Percentiles rank a stretch among this genome's conserved stretches.
These are phyloP conservation scores for Cryptus armator DNA, from an alignment of 2,888 invertebrate species.

Conservation along the genomic window DNA sequence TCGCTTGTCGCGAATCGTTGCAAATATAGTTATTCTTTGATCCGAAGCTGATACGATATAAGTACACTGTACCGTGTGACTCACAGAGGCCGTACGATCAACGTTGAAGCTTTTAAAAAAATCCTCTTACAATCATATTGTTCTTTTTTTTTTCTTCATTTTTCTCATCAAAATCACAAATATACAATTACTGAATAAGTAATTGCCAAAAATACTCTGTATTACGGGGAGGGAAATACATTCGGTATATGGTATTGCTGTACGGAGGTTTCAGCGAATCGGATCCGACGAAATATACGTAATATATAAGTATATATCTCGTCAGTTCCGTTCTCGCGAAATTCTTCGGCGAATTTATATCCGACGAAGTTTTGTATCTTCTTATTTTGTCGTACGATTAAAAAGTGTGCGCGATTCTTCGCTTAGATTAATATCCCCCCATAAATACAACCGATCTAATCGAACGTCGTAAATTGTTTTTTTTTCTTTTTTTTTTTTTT, in stretches of 20 bases:
- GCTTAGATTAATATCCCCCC: slow-evolving; percentile 17
- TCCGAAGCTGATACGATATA: slow-evolving; percentile 35
- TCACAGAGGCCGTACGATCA: slow-evolving; percentile 31
- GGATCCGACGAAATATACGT: slow-evolving; percentile 8
- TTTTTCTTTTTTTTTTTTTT: not conserved
- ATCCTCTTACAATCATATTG: not conserved
- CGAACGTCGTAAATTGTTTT: slow-evolving; percentile 9
- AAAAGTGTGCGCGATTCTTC: slow-evolving; percentile 15
- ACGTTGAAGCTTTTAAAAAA: slow-evolving; percentile 24
- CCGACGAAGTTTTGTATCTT: not conserved
- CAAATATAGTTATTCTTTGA: slow-evolving; percentile 26
- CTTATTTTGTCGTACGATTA: not conserved
- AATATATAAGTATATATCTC: not conserved
- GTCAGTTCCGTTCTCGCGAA: slow-evolving; percentile 7
- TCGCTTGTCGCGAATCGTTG: not conserved
- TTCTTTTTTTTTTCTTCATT: not conserved
- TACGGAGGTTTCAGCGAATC: slow-evolving; percentile 18
- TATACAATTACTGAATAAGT: slow-evolving; percentile 35
- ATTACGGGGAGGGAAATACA: slow-evolving; percentile 49
- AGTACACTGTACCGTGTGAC: slow-evolving; percentile 47
- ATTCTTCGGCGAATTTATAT: slow-evolving; percentile 4
- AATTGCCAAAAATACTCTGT: slow-evolving; percentile 57
- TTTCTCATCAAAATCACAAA: not conserved
- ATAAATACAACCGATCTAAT: not conserved
- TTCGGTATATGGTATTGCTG: slow-evolving; percentile 33